Evolutionary conservation across 2,888 invertebrate genomes (phyloP), one percentile per base, ranked within the genome.

Genomic region (Limnephilus lunatus): DNA sequence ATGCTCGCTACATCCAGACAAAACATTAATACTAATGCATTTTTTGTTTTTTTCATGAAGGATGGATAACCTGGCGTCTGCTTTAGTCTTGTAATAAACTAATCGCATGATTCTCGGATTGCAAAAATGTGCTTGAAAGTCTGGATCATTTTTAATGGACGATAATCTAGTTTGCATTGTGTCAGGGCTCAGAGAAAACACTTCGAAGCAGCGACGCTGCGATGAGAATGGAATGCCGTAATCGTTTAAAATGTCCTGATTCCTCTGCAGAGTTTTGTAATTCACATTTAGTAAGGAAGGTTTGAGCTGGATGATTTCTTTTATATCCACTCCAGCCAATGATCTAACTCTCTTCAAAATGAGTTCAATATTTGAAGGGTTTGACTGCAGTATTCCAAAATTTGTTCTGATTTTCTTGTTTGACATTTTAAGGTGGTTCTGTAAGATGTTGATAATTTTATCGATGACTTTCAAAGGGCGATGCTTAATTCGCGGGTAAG

Each of bases 401-500:
- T 96, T 96, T 4, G 95, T 94, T 94, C 95, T 96, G 15, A 96
- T 95, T 95, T 96, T 96, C 44, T 94, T 93, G 92, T 94, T 94
- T 80, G 95, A 95, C 93, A 96, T 95, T 94, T 94, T 94, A 85
- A 96, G 94, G 93, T 95, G 94, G 86, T 95, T 94, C 93, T 95
- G 95, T 92, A 96, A 94, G 92, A 96, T 95, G 81, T 94, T 94
- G 32, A 96, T 94, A 85, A 95, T 95, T 94, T 95, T 95, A 94
- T 95, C 95, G 15, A 96, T 95, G 32, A 94, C 94, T 94, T 94
- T 94, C 15, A 96, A 94, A 32, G 96, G 96, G 3, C 96, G 94
- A 94, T 96, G 96, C 94, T 95, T 96, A 7, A 96, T 94, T 82
- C 95, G 96, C 53, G 96, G 96, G 94, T 96, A 96, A 89, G 95